Percentiles rank a stretch among this genome's conserved stretches.
phyloP scores from a whole-genome alignment of 2,113 vertebrate species.

The Alligator mississippiensis region DNA sequence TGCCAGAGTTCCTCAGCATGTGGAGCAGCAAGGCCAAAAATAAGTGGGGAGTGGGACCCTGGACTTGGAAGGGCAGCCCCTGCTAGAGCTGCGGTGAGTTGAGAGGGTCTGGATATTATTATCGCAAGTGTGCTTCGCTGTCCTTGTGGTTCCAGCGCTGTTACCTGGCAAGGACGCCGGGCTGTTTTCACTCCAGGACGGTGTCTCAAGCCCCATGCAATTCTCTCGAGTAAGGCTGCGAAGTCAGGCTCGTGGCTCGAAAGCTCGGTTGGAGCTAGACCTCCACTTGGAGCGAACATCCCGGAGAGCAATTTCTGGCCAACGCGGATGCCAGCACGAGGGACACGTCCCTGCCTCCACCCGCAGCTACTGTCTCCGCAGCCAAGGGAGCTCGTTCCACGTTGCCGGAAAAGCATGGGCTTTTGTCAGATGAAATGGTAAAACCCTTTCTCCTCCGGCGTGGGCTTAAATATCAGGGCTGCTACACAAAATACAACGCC shows the following conservation, averaged over 20 bases:
- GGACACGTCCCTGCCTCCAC: not conserved
- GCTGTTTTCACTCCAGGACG: rapidly evolving
- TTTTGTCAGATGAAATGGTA: conserved; percentile 46
- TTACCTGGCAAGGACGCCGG: not conserved
- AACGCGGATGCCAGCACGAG: rapidly evolving
- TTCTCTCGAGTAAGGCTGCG: not conserved
- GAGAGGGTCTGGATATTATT: not conserved
- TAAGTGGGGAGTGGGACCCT: not conserved
- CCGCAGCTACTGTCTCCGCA: not conserved
- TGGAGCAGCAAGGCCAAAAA: conserved; percentile 45
- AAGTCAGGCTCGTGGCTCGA: rapidly evolving
- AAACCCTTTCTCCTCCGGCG: conserved; percentile 9
- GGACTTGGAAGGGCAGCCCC: not conserved
- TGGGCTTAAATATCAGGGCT: conserved; percentile 55
- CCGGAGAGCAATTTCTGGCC: not conserved
- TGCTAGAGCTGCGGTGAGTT: not conserved
- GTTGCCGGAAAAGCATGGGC: conserved; percentile 18
- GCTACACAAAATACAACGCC: conserved; percentile 49
- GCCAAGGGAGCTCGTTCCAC: not conserved
- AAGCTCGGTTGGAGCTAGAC: rapidly evolving
- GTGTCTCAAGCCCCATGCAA: not conserved
- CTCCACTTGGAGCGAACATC: not conserved
- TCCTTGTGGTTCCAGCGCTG: not conserved
- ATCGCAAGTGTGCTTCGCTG: not conserved
- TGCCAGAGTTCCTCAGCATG: not conserved